phyloP scores from a whole-genome alignment of 23 tunicate species.

The Botrylloides violaceus region DNA sequence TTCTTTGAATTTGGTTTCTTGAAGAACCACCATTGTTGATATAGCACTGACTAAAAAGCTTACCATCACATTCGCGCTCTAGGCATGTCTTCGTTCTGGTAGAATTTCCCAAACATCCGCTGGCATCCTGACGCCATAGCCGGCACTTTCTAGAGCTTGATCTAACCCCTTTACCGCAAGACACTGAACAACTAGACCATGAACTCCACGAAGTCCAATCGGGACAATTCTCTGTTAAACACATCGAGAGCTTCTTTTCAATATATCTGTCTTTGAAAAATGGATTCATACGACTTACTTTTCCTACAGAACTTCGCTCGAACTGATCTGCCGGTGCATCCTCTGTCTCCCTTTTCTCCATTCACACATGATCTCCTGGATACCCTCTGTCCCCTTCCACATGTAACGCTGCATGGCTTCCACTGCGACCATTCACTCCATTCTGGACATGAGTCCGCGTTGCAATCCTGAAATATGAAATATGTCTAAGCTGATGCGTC shows the following conservation, averaged over 20 bases:
- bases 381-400: constrained; percentile 16
- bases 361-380: neutral
- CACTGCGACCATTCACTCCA: constrained; percentile 20
- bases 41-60: too few relatives aligned
- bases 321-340: neutral
- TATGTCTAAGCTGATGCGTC: too few relatives aligned
- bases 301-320: neutral
- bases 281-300: neutral
- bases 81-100: neutral
- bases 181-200: constrained; percentile 3
- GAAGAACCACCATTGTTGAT: too few relatives aligned
- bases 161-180: constrained; percentile 23
- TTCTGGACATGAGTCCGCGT: neutral
- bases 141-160: neutral
- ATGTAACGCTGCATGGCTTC: constrained; percentile 22
- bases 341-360: constrained; percentile 1
- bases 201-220: constrained; percentile 5
- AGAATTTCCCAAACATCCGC: neutral
- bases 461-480: constrained; percentile 10
- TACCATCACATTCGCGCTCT: neutral
- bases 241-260: neutral
- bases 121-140: neutral
- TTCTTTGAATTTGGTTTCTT: too few relatives aligned
- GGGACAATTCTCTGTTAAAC: neutral
- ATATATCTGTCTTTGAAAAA: too few relatives aligned